Base-by-base conservation (phyloP, 64 coral and sea anemone species). In the Montipora foliosa region DNA sequence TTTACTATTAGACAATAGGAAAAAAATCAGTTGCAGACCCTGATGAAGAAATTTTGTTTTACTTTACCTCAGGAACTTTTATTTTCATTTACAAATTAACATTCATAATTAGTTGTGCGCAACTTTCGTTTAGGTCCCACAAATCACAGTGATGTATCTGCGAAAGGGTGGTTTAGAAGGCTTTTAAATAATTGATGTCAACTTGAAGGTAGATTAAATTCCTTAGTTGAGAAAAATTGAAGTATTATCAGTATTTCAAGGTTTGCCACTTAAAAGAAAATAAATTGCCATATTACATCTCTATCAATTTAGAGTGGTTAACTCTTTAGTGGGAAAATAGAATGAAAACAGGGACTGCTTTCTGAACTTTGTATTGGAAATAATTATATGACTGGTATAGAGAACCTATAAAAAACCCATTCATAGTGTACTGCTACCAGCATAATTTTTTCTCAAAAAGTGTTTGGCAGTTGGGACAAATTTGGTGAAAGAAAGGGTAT, bases 81-180 rank as follows among this genome's bases (percentile, higher is more conserved):
- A 14, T 4, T 64, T 64, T 57, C 53, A 57, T 57, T 57, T 57
- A 57, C 11, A 6, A 57, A 8, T 37, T 2, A 37, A 37, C 37
- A 37, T 57, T 57, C 53, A 57, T 8, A 11, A 57, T 8, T 57
- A 8, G 5, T 19, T 66, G 16, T 70, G 5, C 29, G 46, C 21
- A 86, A 78, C 14, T 10, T 47, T 46, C 47, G 19, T 85, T 70
- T 70, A 67, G 24, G 10, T 64, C 68, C 66, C 9, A 47, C 3
- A 86, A 86, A 86, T 86, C 82, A 86, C 82, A 14, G 82, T 67
- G 21, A n/a, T 68, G n/a, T 86, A 47, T 24, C 68, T 15, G 3
- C 4, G 21, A 71, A 17, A 64, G 82, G 70, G 82, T 70, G 82
- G 82, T 72, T 22, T 10, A n/a, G 44, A 86, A 51, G 6, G 66